phyloP scores from a whole-genome alignment of 2,113 vertebrate genomes.

The Arvicanthis niloticus region DNA sequence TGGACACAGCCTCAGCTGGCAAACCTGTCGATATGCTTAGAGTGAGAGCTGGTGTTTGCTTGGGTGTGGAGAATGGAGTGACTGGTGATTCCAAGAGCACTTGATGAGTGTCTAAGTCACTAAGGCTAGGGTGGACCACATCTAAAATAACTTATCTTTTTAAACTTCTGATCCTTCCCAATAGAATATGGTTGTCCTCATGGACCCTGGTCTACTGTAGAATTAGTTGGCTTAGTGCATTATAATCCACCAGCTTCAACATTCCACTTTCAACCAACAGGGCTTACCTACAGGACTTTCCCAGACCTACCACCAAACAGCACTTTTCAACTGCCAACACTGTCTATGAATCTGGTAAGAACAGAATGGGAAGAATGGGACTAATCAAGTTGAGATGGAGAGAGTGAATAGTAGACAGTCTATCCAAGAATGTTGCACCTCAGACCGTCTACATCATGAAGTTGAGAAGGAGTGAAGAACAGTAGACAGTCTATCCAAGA shows the following conservation, averaged over 20 bases:
- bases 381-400: not conserved
- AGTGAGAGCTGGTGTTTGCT: not conserved
- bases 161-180: not conserved
- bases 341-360: not conserved
- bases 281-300: not conserved
- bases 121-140: not conserved
- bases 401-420: not conserved
- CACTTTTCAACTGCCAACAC: not conserved
- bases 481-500: not conserved
- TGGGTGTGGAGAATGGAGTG: not conserved
- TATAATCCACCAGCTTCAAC: not conserved
- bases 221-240: not conserved
- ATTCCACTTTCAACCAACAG: not conserved
- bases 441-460: not conserved
- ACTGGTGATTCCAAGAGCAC: not conserved
- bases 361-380: not conserved
- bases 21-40: not conserved
- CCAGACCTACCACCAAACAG: not conserved
- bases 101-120: not conserved
- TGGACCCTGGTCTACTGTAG: fast-evolving
- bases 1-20: not conserved
- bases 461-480: not conserved
- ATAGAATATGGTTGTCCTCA: not conserved
- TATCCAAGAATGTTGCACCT: not conserved
- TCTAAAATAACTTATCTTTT: not conserved